Conservation (phyloP, 2,113 vertebrate genomes). For the Microcebus ravelobensis region DNA sequence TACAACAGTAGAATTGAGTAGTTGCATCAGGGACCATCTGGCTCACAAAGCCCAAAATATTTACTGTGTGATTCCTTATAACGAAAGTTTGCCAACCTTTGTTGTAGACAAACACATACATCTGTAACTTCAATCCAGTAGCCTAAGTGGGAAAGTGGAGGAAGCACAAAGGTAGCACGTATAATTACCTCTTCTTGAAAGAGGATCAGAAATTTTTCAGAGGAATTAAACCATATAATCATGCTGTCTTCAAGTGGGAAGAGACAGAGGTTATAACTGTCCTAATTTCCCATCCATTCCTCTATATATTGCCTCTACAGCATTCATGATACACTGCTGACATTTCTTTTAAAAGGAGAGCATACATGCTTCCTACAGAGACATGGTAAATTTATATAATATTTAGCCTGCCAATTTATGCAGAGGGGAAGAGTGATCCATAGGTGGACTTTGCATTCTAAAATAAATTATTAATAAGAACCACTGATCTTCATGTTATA, state of each 20-base stretch:
- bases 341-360: neutral
- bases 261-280: neutral
- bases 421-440: neutral
- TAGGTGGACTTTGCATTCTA: neutral
- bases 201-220: neutral
- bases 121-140: neutral
- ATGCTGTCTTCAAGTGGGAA: slow-evolving; percentile 10
- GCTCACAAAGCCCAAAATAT: neutral
- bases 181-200: slow-evolving; percentile 28
- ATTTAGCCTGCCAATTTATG: neutral
- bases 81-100: neutral
- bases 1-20: neutral
- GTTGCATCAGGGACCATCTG: neutral
- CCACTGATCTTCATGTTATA: neutral
- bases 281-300: neutral
- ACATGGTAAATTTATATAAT: neutral
- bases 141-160: neutral
- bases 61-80: neutral
- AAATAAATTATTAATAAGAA: neutral
- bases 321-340: neutral
- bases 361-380: neutral
- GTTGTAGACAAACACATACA: neutral
- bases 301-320: neutral
- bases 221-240: neutral
- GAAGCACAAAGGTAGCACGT: neutral